Evolutionary conservation across 2,797 vertebrate species (phyloP).

Genomic region (Zonotrichia albicollis): DNA sequence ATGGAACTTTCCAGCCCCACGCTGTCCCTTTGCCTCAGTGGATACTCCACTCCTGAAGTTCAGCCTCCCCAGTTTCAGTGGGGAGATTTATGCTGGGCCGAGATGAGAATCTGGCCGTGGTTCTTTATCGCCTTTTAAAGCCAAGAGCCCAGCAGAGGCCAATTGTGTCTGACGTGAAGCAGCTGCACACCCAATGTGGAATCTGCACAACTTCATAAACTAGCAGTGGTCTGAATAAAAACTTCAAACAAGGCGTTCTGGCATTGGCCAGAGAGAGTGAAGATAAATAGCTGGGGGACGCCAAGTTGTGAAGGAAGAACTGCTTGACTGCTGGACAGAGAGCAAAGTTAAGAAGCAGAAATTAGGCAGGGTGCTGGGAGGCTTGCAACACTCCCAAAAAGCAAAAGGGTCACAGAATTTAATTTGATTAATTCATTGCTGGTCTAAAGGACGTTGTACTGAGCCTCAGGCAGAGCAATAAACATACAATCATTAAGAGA

Average conservation of each 20-base stretch:
- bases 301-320: conserved; percentile 45
- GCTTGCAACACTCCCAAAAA: conserved; percentile 52
- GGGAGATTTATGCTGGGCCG: not conserved
- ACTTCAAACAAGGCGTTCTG: conserved; percentile 53
- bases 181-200: conserved; percentile 49
- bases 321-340: conserved; percentile 41
- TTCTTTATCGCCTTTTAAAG: conserved; percentile 51
- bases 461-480: conserved; percentile 47
- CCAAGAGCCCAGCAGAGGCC: conserved; percentile 52
- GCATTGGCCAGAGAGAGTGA: conserved; percentile 48
- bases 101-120: not conserved
- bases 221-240: conserved; percentile 70
- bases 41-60: not conserved
- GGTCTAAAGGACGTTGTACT: conserved; percentile 53
- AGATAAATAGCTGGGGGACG: conserved; percentile 58
- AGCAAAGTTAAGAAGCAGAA: conserved; percentile 58
- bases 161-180: conserved; percentile 42
- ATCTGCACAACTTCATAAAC: conserved; percentile 60
- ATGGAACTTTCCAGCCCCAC: not conserved
- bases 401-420: conserved; percentile 65
- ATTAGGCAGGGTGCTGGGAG: conserved; percentile 32
- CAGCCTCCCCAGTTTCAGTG: not conserved
- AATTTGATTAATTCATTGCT: conserved; percentile 67
- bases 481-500: conserved; percentile 56
- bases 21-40: not conserved